Evolutionary conservation across 2,797 vertebrate species (phyloP), one percentile per base, ranked within the genome.

Genomic region (Furcifer pardalis): DNA sequence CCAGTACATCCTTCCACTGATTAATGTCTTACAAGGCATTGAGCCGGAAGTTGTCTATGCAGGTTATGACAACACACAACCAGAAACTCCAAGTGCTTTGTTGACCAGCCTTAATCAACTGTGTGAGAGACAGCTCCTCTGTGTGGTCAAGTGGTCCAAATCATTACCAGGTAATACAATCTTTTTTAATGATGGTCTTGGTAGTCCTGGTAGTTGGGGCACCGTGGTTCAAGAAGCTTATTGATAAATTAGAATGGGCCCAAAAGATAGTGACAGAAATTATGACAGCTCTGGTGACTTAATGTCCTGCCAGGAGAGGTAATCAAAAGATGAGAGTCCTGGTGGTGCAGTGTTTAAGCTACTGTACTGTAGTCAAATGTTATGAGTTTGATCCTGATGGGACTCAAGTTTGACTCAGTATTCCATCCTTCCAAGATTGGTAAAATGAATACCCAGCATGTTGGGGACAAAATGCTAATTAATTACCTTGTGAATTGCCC

Each of bases 111-210:
- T 99, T 81, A 99, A 99, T 93, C 93, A 96, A 49, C 96, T 99
- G 80, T 98, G 98, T 30, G 99, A 99, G 93, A 97, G 97, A 84
- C 99, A 99, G 88, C 97, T 99, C 89, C 96, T 99, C 86, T 97
- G 97, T 94, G 98, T 99, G 37, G 98, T 99, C 90, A 98, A 98
- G 92, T 99, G 99, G 99, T 98, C 99, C 90, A 99, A 99, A 92
- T 96, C 97, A 75, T 94, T 99, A 93, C 99, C 99, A 97, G 99
- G 99, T 99, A 97, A 97, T 81, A 4, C 30, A 60, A 15, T 30
- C 10, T 85, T 66, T 27, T 9, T 23, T 77, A n/a, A 56, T n/a
- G 19, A 46, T 52, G 52, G 56, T 52, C 2, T 12, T 35, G 63
- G 44, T 49, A 23, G 25, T 19, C 6, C 35, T 63, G 3, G 5